Percentiles rank a stretch among this genome's conserved stretches.
Evolutionary conservation across 2,888 invertebrate genomes (phyloP).

Genomic region (Meta bourneti): DNA sequence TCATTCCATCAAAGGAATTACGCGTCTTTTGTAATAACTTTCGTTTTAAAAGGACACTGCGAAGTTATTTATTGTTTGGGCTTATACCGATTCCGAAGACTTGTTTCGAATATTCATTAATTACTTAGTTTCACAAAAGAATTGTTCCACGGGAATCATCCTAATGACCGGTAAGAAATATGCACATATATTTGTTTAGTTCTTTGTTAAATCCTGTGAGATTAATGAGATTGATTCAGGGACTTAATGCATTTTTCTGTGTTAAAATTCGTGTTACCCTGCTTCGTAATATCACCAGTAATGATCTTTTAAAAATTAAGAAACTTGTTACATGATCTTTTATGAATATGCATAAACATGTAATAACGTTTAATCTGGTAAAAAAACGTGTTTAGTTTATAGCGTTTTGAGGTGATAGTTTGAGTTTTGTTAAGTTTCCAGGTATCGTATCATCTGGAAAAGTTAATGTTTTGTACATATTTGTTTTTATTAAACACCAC

Average conservation of each 20-base stretch:
- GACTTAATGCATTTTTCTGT: not conserved
- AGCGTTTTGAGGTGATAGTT: no score
- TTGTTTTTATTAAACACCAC: no score
- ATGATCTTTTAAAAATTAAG: not conserved
- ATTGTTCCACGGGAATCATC: not conserved
- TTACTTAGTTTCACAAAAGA: constrained; percentile 14
- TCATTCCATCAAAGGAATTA: constrained; percentile 33
- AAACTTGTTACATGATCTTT: no score
- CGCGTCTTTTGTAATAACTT: constrained; percentile 37
- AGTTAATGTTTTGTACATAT: no score
- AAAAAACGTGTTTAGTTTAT: no score
- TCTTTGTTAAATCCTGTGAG: not conserved
- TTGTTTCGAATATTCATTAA: constrained; percentile 30
- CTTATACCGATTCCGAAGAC: constrained; percentile 19
- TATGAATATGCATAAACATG: no score
- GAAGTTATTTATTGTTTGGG: constrained; percentile 30
- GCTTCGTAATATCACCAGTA: not conserved
- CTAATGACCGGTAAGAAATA: constrained; percentile 5
- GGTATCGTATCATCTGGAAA: no score
- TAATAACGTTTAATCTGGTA: no score
- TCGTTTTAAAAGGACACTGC: constrained; percentile 32
- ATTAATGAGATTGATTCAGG: not conserved
- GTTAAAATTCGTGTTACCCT: not conserved
- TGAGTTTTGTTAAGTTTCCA: no score
- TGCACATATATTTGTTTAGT: not conserved